Evolutionary conservation across 2,797 vertebrate genomes (phyloP), one percentile per base, ranked within the genome.

Genomic region (Anableps anableps): DNA sequence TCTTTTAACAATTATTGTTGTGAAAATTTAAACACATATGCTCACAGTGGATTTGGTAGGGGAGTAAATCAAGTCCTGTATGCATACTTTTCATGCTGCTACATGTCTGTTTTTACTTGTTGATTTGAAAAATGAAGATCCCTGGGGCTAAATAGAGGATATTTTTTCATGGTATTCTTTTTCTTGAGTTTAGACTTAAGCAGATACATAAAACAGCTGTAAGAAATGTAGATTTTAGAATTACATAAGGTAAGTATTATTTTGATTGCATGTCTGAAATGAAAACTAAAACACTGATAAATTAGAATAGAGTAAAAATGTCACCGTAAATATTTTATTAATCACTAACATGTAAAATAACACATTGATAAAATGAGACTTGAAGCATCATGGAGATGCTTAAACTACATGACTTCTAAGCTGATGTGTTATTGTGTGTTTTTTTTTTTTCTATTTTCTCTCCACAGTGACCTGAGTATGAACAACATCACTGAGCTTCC

Each of bases 401-500:
- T 66, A 23, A 23, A 26, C 36, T 6, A 41, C 41, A 68, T n/a
- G 34, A 66, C 62, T 66, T 34, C 62, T 38, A 66, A 38, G 17
- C 62, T 66, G 36, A 23, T 66, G 62, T 38, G 34, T 66, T 4
- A 21, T 66, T 66, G 3, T 23, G 13, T 60, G n/a, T 10, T 34
- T 84, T 19, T 79, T 58, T 10, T 34, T 84, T 19, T 79, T 62
- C 43, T 5, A 14, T 74, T 85, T 81, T 80, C n/a, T 88, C 89
- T 92, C 86, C 84, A 88, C 93, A 99, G 98, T 88, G 99, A 99
- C 93, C 95, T 99, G 93, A 99, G 99, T 93, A 99, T 99, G 99
- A 99, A 99, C 94, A 99, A 99, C 94, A 98, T 99, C 92, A 99
- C 99, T 0, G 97, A 97, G 88, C 95, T 99, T 76, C 97, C 97